Conservation (phyloP, 2,797 vertebrate species). For the Acridotheres tristis region DNA sequence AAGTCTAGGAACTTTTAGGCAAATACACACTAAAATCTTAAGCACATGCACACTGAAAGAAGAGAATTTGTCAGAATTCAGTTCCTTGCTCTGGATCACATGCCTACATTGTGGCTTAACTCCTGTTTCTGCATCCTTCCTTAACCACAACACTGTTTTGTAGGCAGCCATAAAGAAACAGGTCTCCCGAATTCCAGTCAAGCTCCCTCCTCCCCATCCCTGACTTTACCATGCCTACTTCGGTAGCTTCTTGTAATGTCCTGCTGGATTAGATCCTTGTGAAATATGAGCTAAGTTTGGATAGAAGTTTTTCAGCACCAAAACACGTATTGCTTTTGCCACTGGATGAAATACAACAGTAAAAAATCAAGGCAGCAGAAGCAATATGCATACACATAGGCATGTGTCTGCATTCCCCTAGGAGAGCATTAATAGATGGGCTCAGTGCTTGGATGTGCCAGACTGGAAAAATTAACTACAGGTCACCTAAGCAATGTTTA, state of each 20-base stretch:
- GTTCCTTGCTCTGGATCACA: background rate
- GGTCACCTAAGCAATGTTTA: background rate
- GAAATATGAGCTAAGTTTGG: background rate
- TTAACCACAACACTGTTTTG: background rate
- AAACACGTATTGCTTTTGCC: background rate
- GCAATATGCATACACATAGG: background rate
- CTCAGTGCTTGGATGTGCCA: background rate
- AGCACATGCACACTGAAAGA: background rate
- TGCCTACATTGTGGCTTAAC: background rate
- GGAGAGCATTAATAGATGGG: background rate
- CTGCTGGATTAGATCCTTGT: background rate
- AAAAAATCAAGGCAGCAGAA: conserved; percentile 7
- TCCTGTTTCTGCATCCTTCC: background rate
- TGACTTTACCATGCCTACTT: background rate
- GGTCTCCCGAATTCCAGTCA: background rate
- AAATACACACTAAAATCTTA: background rate
- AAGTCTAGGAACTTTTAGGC: background rate
- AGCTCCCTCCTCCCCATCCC: accelerated
- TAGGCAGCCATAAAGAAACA: background rate
- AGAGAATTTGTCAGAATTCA: background rate
- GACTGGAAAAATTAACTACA: background rate
- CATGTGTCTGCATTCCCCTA: background rate
- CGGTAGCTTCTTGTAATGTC: background rate
- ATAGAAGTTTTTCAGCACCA: background rate
- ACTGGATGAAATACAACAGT: background rate